A percentile compares a stretch with the other conserved stretches of the same genome.
Conservation (phyloP, 2,797 vertebrate species). For the Podarcis siculus region DNA sequence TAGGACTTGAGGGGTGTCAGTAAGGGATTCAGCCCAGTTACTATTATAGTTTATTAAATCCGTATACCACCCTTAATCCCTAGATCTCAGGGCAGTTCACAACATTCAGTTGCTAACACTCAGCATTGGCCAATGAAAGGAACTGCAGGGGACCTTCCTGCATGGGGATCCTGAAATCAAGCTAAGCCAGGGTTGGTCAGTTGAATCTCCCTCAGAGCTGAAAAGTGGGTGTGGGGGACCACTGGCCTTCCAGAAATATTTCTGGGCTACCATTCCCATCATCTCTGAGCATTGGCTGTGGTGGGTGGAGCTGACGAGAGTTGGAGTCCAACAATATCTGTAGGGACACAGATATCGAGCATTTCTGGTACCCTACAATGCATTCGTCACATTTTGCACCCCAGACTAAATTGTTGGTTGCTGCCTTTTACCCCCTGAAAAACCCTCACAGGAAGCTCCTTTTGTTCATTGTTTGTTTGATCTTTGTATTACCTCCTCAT, state of each 20-base stretch:
- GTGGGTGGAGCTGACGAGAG: not conserved
- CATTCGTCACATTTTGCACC: not conserved
- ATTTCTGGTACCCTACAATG: not conserved
- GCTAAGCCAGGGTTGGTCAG: too few species aligned
- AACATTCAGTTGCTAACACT: not conserved
- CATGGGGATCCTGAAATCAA: not conserved
- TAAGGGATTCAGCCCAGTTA: not conserved
- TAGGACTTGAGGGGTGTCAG: not conserved
- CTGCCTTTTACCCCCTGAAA: not conserved
- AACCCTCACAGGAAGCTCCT: not conserved
- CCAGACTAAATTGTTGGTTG: not conserved
- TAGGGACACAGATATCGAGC: not conserved
- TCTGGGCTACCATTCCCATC: not conserved
- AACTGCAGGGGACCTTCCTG: not conserved
- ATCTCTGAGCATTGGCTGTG: not conserved
- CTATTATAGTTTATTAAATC: too few species aligned
- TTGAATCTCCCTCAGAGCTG: not conserved
- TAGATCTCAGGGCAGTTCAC: too few species aligned
- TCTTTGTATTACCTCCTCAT: conserved; percentile 82
- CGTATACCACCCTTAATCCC: too few species aligned
- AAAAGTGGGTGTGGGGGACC: not conserved
- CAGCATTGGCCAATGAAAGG: not conserved
- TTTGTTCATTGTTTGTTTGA: not conserved
- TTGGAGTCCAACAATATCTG: not conserved
- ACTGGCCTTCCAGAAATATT: not conserved